Conservation (phyloP, 2,797 vertebrate genomes). For the Ambastaia sidthimunki region DNA sequence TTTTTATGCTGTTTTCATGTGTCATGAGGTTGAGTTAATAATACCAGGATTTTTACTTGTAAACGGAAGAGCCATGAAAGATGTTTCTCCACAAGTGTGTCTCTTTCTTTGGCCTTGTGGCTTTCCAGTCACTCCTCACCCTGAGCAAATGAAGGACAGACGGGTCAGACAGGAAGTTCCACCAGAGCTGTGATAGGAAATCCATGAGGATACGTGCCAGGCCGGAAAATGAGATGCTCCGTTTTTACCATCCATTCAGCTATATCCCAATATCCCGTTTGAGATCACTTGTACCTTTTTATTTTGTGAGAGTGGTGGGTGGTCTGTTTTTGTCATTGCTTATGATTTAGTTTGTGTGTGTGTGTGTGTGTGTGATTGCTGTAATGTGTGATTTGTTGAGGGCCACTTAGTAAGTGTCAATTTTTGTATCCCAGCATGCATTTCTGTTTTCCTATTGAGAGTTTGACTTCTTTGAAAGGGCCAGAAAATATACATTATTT, state of each 20-base stretch:
- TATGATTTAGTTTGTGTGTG: slow-evolving; percentile 30
- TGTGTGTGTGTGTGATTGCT: slow-evolving; percentile 22
- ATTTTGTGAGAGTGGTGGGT: slow-evolving; percentile 6
- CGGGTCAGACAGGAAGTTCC: slow-evolving; percentile 66
- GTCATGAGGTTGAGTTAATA: background rate
- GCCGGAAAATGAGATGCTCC: slow-evolving; percentile 62
- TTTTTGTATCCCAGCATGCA: slow-evolving; percentile 24
- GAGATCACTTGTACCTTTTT: slow-evolving; percentile 50
- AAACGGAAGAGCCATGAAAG: background rate
- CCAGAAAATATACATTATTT: background rate
- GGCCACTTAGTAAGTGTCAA: background rate
- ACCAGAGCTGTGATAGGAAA: slow-evolving; percentile 71
- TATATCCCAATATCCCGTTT: slow-evolving; percentile 59
- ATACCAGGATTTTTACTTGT: background rate
- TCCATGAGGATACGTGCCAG: slow-evolving; percentile 67
- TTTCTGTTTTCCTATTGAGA: slow-evolving; percentile 16
- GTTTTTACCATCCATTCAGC: slow-evolving; percentile 48
- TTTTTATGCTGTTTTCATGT: background rate
- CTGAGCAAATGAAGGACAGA: slow-evolving; percentile 57
- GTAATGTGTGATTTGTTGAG: slow-evolving; percentile 43
- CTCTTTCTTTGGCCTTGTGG: slow-evolving; percentile 29
- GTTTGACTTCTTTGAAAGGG: background rate
- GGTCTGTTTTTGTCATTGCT: slow-evolving; percentile 23
- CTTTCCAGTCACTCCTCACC: slow-evolving; percentile 60
- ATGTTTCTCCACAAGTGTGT: background rate